A percentile compares a stretch with the other conserved stretches of the same genome.
Conservation (phyloP, 2,797 vertebrate genomes). For the Anomalospiza imberbis region DNA sequence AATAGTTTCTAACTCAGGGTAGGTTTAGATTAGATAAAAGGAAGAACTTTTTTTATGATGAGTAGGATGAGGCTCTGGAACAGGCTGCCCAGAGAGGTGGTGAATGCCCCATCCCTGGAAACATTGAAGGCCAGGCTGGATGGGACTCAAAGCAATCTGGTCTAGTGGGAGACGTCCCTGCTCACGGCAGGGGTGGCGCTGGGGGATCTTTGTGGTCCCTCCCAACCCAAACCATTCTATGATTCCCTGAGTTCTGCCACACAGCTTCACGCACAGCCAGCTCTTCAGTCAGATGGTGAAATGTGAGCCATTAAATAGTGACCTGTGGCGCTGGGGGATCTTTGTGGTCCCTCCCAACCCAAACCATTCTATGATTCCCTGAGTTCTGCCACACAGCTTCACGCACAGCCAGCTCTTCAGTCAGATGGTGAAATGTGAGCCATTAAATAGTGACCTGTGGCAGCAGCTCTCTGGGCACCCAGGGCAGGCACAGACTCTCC, state of each 20-base stretch:
- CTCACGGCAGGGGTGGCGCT: neutral
- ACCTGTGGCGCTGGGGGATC: neutral
- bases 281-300: neutral
- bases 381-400: neutral
- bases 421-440: too few relatives aligned
- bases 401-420: neutral
- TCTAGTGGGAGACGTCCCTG: neutral
- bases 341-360: neutral
- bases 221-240: neutral
- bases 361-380: neutral
- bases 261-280: neutral
- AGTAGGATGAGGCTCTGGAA: neutral
- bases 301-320: neutral
- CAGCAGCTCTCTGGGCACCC: too few relatives aligned
- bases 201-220: neutral
- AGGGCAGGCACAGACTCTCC: too few relatives aligned
- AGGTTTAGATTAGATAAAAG: neutral
- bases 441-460: neutral
- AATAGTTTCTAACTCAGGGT: neutral
- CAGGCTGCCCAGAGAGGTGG: neutral
- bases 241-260: neutral
- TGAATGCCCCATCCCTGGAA: neutral
- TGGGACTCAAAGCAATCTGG: neutral
- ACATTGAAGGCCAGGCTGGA: rapidly evolving
- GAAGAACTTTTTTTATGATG: too few relatives aligned